Evolutionary conservation across 2,797 vertebrate genomes (phyloP), one percentile per base, ranked within the genome.

Genomic region (Echiichthys vipera): DNA sequence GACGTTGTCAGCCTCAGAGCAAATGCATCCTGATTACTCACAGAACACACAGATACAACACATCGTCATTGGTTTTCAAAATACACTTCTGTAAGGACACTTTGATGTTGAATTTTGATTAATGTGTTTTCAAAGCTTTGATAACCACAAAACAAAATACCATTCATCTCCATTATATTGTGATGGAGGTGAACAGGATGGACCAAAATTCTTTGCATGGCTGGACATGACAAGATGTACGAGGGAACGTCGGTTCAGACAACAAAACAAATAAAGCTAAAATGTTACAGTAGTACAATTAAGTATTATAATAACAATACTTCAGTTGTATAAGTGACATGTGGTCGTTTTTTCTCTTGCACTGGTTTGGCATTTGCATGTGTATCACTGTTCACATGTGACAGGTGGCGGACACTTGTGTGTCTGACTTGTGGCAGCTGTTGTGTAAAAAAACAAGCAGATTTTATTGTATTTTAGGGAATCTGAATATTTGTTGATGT

Each of bases 351-450:
- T 32, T 53, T 62, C 34, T 53, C 32, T 45, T 59, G 42, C 59
- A 39, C 36, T 56, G 55, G n/a, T 70, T 77, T 71, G 18, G 47
- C 36, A 58, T 79, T 71, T 64, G 49, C 53, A 50, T 65, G 77
- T 50, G 56, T 15, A 14, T 55, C 57, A 53, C 73, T 86, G 67
- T 85, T 83, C 69, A 27, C 68, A 22, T 65, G 68, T 71, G 67
- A 83, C 74, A 42, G 56, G 66, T 75, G 65, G 76, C 5, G 13
- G 55, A 71, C 18, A 65, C 32, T 77, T 68, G 62, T 65, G 56
- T 29, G 58, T 43, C 56, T 53, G 51, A 68, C 51, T 67, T 61
- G 50, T 32, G 69, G 77, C 71, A 84, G 77, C 75, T 84, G 74
- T 63, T 78, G 51, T 65, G 61, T 51, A 53, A 81, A 71, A 66